Base-by-base conservation (phyloP, 2,113 vertebrate species). In the Rhineura floridana region DNA sequence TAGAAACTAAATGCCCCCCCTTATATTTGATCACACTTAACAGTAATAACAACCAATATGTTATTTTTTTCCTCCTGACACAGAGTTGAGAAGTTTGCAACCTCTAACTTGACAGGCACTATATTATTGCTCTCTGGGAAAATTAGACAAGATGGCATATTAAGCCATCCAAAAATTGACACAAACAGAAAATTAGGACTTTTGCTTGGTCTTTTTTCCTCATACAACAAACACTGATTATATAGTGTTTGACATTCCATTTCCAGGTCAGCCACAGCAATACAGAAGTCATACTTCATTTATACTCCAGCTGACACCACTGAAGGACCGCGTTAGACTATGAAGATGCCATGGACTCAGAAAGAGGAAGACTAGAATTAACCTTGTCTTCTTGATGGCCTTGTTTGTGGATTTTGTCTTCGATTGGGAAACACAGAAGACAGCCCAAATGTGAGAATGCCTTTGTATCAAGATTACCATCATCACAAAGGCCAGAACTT, bases 131-230 rank as follows among this genome's bases (percentile, higher is more conserved):
- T 95, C 92, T 92, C 92, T 87, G 85, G 91, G 95, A 96, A 88
- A 97, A 96, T 96, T 95, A 96, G 92, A 96, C 90, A 94, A 91
- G 92, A 95, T 95, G 94, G 92, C 96, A 96, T 96, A 96, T 96
- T 96, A 96, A 96, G 94, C 95, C 94, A 96, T 96, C 94, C 93
- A 95, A 96, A 96, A 96, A 93, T 93, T 96, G 95, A 96, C 95
- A 96, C 94, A 96, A 96, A 96, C 88, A 96, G 92, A 96, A 96
- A 95, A 94, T 84, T 23, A 89, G 95, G 94, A 95, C 93, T 96
- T 93, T 96, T 85, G 84, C 90, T 95, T 90, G 91, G 84, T 90
- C 88, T 85, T 93, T 88, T 94, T 95, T 90, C 92, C 91, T 93
- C 77, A 92, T 95, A 94, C 89, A 94, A 95, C 55, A 92, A 91